phyloP scores from a whole-genome alignment of 35 echinoderm and acorn worm genomes.

The Ptychodera flava region DNA sequence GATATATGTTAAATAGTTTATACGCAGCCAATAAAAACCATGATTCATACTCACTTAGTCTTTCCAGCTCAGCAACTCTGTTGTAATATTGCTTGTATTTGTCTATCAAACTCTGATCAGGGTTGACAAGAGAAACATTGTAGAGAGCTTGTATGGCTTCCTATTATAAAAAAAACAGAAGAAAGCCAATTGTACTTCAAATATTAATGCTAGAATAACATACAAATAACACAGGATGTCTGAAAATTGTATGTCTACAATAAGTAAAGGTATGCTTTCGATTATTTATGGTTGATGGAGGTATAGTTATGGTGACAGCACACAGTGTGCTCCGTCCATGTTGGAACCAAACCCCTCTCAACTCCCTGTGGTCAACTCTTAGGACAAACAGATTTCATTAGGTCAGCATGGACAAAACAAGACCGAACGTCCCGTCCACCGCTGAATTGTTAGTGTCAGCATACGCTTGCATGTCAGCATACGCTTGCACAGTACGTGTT shows the following conservation, averaged over 20 bases:
- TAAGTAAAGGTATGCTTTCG: too few relatives aligned
- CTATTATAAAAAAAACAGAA: conserved; percentile 30
- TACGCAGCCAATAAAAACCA: too few relatives aligned
- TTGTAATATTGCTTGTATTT: conserved; percentile 77
- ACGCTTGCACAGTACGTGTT: too few relatives aligned
- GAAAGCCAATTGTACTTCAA: neutral
- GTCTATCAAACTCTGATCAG: conserved; percentile 54
- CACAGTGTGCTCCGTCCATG: neutral
- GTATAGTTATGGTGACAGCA: neutral
- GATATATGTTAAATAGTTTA: too few relatives aligned
- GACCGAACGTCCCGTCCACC: too few relatives aligned
- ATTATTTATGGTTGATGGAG: neutral
- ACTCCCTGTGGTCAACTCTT: neutral
- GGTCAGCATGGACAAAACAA: too few relatives aligned
- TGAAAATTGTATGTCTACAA: neutral
- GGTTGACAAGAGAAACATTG: conserved; percentile 71
- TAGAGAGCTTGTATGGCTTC: conserved; percentile 94
- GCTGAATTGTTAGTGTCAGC: too few relatives aligned
- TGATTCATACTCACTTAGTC: conserved; percentile 40
- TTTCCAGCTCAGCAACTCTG: conserved; percentile 50
- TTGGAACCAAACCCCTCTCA: neutral
- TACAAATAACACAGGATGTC: neutral
- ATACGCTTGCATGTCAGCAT: too few relatives aligned
- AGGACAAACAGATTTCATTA: neutral
- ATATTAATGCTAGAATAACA: neutral